Conservation (phyloP, 2,888 invertebrate species). For the Drosophila yooni region DNA sequence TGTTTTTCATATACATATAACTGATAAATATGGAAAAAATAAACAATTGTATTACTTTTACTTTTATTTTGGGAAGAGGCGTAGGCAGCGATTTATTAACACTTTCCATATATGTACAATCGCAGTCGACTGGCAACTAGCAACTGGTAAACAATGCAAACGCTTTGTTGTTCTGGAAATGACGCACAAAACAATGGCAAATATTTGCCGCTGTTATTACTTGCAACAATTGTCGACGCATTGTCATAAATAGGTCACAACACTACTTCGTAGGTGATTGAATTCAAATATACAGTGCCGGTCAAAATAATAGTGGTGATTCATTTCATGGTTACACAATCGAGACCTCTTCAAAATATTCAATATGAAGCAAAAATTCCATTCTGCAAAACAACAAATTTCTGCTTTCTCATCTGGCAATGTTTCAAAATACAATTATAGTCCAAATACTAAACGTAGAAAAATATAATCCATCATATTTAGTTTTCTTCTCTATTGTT, state of each 20-base stretch:
- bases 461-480: too few species aligned
- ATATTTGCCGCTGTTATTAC: conserved; percentile 39
- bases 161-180: conserved; percentile 44
- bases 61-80: conserved; percentile 28
- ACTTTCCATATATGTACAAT: conserved; percentile 43
- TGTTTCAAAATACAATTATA: too few species aligned
- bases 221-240: conserved; percentile 29
- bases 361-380: too few species aligned
- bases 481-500: too few species aligned
- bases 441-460: too few species aligned
- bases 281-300: not conserved
- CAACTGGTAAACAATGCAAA: conserved; percentile 46
- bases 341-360: not conserved
- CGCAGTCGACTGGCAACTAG: not conserved
- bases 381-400: too few species aligned
- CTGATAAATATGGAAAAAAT: conserved; percentile 12
- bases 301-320: not conserved
- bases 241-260: conserved; percentile 9
- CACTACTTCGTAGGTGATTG: not conserved
- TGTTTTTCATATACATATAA: not conserved
- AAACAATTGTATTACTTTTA: conserved; percentile 37
- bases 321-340: not conserved
- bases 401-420: too few species aligned
- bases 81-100: conserved; percentile 38
- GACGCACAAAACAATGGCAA: conserved; percentile 24